These are phyloP conservation scores for Habroteleia sp. DNA, from an alignment of 2,888 invertebrate genomes.

Conservation along the genomic window DNA sequence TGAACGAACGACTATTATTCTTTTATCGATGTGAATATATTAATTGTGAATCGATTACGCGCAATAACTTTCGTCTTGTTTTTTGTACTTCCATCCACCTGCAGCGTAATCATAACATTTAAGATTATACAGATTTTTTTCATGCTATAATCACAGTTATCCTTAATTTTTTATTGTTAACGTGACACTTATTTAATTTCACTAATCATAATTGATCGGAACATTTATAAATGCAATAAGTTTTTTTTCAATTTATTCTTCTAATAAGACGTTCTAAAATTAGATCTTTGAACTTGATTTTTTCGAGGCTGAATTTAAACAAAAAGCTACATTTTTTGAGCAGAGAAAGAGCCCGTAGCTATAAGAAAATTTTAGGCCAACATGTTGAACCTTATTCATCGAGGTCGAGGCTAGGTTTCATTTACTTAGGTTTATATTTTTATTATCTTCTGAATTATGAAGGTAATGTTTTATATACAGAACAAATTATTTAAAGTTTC, in stretches of 20 bases:
- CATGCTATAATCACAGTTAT: slow-evolving; percentile 1
- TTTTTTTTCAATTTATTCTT: not conserved
- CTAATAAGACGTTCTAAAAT: not conserved
- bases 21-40: slow-evolving; percentile 44
- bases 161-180: not conserved
- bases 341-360: no score
- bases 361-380: slow-evolving; percentile 12
- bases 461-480: not conserved
- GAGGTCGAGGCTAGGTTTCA: slow-evolving; percentile 41
- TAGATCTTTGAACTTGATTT: no score
- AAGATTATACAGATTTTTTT: not conserved
- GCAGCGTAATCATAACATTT: slow-evolving; percentile 10
- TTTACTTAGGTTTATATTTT: slow-evolving; percentile 17
- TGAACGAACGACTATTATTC: slow-evolving; percentile 55
- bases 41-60: slow-evolving; percentile 35
- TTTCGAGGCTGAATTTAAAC: not conserved
- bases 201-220: not conserved
- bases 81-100: slow-evolving; percentile 8
- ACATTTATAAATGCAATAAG: not conserved
- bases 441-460: not conserved
- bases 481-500: no score
- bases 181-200: slow-evolving; percentile 6
- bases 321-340: not conserved
- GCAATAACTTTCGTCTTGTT: slow-evolving; percentile 37
- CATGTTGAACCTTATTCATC: slow-evolving; percentile 29